A percentile compares a stretch with the other conserved stretches of the same genome.
Conservation (phyloP, 1,140 invertebrate species). For the Leguminivora glycinivorella region DNA sequence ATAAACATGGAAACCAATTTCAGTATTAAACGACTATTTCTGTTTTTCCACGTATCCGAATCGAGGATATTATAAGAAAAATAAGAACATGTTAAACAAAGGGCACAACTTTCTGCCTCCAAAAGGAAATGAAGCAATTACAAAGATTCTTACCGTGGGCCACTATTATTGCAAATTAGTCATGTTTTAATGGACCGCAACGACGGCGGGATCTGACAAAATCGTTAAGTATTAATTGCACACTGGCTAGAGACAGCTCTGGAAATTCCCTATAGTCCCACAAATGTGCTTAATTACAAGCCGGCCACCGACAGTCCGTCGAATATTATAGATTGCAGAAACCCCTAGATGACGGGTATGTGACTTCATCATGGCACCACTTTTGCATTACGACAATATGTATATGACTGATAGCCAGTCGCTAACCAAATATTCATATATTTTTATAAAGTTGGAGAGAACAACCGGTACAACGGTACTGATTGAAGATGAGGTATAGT, state of each 20-base stretch:
- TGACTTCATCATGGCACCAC: no score
- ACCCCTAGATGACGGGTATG: no score
- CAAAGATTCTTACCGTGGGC: background rate
- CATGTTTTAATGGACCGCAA: background rate
- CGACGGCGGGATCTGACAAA: slow-evolving; percentile 33
- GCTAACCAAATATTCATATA: no score
- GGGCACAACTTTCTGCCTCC: background rate
- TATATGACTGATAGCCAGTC: no score
- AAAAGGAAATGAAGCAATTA: slow-evolving; percentile 12
- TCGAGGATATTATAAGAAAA: background rate
- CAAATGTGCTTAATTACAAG: background rate
- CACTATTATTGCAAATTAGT: background rate
- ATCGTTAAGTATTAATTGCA: slow-evolving; percentile 34
- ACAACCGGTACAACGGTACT: no score
- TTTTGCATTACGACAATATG: no score
- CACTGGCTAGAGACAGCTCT: background rate
- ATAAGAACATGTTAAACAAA: background rate
- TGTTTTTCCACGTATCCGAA: background rate
- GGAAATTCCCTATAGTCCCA: background rate
- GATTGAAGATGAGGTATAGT: no score
- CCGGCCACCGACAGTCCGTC: background rate
- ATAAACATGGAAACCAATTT: background rate
- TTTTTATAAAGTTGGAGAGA: no score
- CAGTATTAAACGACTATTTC: background rate
- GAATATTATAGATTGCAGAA: no score